Evolutionary conservation across 2,113 vertebrate species (phyloP), one percentile per base, ranked within the genome.

Genomic region (Elgaria multicarinata): DNA sequence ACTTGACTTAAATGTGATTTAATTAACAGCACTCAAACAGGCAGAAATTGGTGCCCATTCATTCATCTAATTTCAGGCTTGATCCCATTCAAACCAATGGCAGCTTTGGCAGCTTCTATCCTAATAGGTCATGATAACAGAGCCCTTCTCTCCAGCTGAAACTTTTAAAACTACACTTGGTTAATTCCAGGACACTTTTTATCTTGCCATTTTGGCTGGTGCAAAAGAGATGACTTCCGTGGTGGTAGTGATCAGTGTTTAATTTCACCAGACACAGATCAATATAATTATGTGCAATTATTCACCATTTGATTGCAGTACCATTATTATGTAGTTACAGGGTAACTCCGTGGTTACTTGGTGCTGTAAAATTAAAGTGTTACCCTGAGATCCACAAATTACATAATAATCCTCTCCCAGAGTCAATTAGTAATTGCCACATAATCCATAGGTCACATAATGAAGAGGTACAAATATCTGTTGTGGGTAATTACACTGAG

Each of bases 21-120:
- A 97, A 97, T 97, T 96, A 96, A 92, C 88, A 31, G 1, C 79
- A 92, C 91, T 94, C 95, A 96, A 96, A 97, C 91, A 92, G 36
- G 18, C 20, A 0, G 64, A 44, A 90, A 91, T 39, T 66, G 46
- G 83, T 83, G 90, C 3, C 0, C 74, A 0, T 87, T 87, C 83
- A 72, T 76, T 46, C 87, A 5, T 89, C 55, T 1, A 86, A n/a
- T 79, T 82, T 81, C 2, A 28, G 9, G 9, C 74, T 90, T 10
- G 53, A 76, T 86, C 74, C 87, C 0, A 0, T 72, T 90, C 31
- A 88, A 50, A 8, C 85, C 78, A 46, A 14, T 0, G 2, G 91
- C 86, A 93, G 26, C 0, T 0, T 4, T 44, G 33, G 31, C 84
- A 83, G 3, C 18, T 22, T 36, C 62, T 0, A 0, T 91, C 20